These are phyloP conservation scores for Zophobas morio DNA, from an alignment of 1,140 invertebrate genomes.

Conservation along the genomic window DNA sequence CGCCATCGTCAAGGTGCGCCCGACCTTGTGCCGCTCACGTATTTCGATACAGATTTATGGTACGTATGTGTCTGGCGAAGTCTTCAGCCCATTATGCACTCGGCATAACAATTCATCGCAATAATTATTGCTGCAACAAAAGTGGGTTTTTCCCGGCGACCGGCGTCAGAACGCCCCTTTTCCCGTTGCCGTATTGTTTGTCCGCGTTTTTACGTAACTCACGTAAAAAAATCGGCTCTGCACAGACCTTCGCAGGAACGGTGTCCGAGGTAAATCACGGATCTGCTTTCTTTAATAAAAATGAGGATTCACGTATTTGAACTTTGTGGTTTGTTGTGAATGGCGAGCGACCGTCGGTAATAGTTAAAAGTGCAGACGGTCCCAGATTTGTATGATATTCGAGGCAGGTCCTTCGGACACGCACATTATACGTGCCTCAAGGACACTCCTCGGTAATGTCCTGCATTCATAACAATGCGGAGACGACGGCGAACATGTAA, in stretches of 20 bases:
- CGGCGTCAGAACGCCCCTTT: neutral
- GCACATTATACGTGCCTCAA: constrained; percentile 57
- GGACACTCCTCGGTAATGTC: constrained; percentile 52
- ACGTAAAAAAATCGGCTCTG: neutral
- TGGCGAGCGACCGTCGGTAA: constrained; percentile 48
- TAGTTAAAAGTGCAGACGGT: constrained; percentile 51
- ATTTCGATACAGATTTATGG: constrained; percentile 56
- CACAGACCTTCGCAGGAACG: neutral
- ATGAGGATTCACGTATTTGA: constrained; percentile 54
- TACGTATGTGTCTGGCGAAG: constrained; percentile 47
- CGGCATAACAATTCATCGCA: constrained; percentile 47
- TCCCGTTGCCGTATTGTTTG: neutral
- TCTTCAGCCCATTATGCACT: constrained; percentile 50
- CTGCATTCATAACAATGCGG: constrained; percentile 45
- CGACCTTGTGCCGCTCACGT: constrained; percentile 57
- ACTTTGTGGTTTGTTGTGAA: constrained; percentile 48
- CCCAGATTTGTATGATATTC: constrained; percentile 55
- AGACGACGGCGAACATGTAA: constrained; percentile 10
- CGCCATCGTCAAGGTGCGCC: constrained; percentile 56
- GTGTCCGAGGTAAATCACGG: constrained; percentile 4
- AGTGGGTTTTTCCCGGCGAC: constrained; percentile 2
- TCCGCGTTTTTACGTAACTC: constrained; percentile 5
- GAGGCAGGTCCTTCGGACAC: constrained; percentile 57
- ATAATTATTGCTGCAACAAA: constrained; percentile 17
- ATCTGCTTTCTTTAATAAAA: constrained; percentile 13